Conservation (phyloP, 2,113 vertebrate genomes). For the Steatornis caripensis region DNA sequence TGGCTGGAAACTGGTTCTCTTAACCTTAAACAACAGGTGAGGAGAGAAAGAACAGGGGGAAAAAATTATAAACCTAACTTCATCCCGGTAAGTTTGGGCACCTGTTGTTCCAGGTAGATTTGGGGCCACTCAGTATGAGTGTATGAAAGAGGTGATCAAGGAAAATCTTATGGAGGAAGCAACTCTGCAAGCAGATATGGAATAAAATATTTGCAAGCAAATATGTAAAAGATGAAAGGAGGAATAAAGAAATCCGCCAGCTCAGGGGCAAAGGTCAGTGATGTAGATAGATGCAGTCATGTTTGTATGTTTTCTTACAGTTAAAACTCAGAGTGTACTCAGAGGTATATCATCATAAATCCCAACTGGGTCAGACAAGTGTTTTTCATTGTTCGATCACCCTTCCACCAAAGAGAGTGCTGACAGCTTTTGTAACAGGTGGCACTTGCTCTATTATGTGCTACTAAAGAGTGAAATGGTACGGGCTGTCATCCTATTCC, state of each 20-base stretch:
- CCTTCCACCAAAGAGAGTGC: background rate
- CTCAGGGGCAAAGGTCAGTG: background rate
- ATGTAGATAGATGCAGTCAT: background rate
- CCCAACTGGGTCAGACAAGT: background rate
- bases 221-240: background rate
- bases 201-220: background rate
- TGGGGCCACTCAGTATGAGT: background rate
- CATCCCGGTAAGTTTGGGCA: background rate
- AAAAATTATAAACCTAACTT: background rate
- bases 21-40: background rate
- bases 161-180: background rate
- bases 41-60: background rate
- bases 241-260: background rate
- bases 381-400: constrained; percentile 1
- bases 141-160: background rate
- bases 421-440: constrained; percentile 52
- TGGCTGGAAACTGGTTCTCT: background rate
- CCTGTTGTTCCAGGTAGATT: background rate
- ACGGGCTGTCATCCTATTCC: constrained; percentile 5
- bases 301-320: background rate
- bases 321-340: background rate
- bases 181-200: background rate
- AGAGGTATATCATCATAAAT: constrained; percentile 23
- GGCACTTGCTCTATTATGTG: constrained; percentile 50
- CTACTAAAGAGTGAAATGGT: constrained; percentile 26